These are phyloP conservation scores for Gadus macrocephalus DNA, from an alignment of 2,113 vertebrate species.

Conservation along the genomic window DNA sequence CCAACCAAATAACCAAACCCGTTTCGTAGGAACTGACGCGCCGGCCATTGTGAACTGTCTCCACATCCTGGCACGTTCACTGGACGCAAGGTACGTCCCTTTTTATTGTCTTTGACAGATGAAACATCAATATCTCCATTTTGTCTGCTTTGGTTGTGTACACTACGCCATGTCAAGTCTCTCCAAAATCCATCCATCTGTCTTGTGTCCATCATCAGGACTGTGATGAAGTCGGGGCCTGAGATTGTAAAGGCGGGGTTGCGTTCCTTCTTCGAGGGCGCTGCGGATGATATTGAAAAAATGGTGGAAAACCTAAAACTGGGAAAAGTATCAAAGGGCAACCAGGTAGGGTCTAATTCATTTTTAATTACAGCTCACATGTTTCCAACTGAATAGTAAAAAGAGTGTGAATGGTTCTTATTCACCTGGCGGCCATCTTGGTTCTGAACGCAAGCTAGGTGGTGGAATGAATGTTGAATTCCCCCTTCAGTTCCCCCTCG, in stretches of 20 bases:
- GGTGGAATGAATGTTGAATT: too few species aligned
- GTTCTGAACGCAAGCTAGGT: too few species aligned
- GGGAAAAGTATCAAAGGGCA: constrained; percentile 86
- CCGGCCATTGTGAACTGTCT: constrained; percentile 89
- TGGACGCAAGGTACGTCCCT: constrained; percentile 82
- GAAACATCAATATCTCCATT: too few species aligned
- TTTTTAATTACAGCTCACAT: too few species aligned
- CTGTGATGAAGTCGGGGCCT: constrained; percentile 93
- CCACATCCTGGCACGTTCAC: constrained; percentile 86
- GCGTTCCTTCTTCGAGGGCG: constrained; percentile 88
- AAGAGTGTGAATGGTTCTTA: too few species aligned
- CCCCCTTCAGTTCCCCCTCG: too few species aligned
- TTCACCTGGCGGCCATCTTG: too few species aligned
- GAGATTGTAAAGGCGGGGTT: constrained; percentile 96
- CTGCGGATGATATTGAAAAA: constrained; percentile 93
- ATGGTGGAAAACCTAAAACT: constrained; percentile 91
- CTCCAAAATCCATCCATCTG: background rate
- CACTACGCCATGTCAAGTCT: background rate
- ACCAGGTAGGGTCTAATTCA: constrained; percentile 65
- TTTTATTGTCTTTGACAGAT: background rate
- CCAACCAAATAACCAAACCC: background rate
- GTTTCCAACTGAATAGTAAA: too few species aligned
- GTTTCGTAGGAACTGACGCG: constrained; percentile 81
- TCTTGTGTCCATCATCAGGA: constrained; percentile 63
- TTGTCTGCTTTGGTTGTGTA: background rate